Evolutionary conservation across 2,113 vertebrate genomes (phyloP).

Genomic region (Poeciliopsis prolifica): DNA sequence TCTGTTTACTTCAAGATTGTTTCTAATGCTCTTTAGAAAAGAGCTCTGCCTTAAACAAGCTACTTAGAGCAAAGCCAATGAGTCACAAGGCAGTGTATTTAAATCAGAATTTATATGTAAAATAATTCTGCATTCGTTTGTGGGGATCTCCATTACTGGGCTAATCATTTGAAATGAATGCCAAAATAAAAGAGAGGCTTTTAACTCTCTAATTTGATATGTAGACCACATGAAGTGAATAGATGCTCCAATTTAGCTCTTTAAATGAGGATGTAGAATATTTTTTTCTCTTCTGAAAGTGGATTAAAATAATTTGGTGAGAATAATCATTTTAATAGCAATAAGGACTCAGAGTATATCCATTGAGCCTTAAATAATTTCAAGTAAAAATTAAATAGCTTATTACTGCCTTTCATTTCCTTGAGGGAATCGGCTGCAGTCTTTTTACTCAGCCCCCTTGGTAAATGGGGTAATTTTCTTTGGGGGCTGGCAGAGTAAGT

Average conservation of each 20-base stretch:
- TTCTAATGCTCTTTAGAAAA: conserved; percentile 39
- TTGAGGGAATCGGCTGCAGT: conserved; percentile 69
- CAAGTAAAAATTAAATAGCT: conserved; percentile 85
- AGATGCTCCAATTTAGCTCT: conserved; percentile 82
- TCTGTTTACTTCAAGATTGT: conserved; percentile 53
- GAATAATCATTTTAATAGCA: conserved; percentile 85
- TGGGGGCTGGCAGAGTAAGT: conserved; percentile 76
- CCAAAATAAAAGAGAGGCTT: conserved; percentile 74
- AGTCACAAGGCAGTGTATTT: conserved; percentile 52
- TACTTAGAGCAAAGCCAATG: conserved; percentile 48
- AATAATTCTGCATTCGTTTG: conserved; percentile 73
- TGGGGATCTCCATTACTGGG: conserved; percentile 73
- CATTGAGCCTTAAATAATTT: conserved; percentile 84
- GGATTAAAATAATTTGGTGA: conserved; percentile 85
- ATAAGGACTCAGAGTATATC: conserved; percentile 82
- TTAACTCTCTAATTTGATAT: conserved; percentile 79
- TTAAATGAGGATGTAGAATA: conserved; percentile 82
- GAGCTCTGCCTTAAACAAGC: conserved; percentile 54
- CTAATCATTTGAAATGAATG: conserved; percentile 74
- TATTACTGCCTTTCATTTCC: conserved; percentile 82
- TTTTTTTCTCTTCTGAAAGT: conserved; percentile 82
- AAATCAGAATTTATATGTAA: conserved; percentile 74
- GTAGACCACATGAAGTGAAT: conserved; percentile 79
- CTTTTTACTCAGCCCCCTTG: conserved; percentile 64
- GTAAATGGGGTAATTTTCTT: conserved; percentile 78